A percentile compares a stretch with the other conserved stretches of the same genome.
Conservation (phyloP, 2,797 vertebrate species). For the Ciconia nigra region DNA sequence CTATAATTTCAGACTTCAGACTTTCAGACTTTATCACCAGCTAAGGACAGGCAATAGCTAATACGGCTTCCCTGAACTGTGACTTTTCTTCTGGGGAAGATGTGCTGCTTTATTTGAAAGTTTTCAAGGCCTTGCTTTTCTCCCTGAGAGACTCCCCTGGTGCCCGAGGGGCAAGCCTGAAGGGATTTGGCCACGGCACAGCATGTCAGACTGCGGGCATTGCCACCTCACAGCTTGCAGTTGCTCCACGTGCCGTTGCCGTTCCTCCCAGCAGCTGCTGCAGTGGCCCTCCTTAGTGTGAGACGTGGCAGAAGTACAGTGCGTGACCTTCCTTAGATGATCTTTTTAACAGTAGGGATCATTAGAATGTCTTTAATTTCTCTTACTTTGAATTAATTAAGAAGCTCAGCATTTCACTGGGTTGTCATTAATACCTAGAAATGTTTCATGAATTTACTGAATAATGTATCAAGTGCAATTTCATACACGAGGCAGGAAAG, state of each 20-base stretch:
- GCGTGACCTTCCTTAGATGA: neutral
- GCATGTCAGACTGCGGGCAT: no score
- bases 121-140: neutral
- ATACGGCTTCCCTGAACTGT: neutral
- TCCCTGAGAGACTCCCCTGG: neutral
- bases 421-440: neutral
- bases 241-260: accelerated
- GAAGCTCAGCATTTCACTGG: neutral
- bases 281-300: accelerated
- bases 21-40: neutral
- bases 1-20: neutral
- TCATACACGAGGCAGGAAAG: neutral
- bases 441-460: neutral
- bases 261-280: neutral
- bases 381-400: neutral
- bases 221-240: neutral
- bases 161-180: neutral
- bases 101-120: neutral
- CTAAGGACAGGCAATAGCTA: neutral
- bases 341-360: neutral
- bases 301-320: accelerated
- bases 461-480: neutral
- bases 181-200: neutral
- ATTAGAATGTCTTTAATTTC: neutral
- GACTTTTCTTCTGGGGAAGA: neutral